Conservation (phyloP, 2,888 invertebrate species). For the Hybos culiciformis region DNA sequence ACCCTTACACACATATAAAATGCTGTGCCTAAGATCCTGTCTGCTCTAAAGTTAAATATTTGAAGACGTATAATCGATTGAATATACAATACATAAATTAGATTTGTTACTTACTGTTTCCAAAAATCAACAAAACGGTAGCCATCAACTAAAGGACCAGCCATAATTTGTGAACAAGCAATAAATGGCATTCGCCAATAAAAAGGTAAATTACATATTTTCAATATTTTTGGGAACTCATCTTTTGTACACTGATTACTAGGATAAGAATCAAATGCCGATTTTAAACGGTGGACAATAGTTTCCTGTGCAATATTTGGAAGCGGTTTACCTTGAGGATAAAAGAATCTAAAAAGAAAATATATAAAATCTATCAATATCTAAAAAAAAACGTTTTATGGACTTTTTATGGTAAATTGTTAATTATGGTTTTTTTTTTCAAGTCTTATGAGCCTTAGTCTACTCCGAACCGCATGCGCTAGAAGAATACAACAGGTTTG, state of each 20-base stretch:
- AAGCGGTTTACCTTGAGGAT: conserved; percentile 75
- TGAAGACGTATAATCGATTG: too few species aligned
- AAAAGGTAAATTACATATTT: conserved; percentile 82
- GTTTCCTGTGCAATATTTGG: conserved; percentile 60
- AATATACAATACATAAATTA: too few species aligned
- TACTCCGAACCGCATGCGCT: too few species aligned
- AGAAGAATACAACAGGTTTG: too few species aligned
- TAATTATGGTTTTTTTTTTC: too few species aligned
- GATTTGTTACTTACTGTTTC: conserved; percentile 87
- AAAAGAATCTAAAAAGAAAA: conserved; percentile 57
- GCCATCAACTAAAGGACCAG: conserved; percentile 58
- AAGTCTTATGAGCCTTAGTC: too few species aligned
- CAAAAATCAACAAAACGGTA: conserved; percentile 79
- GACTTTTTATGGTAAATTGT: too few species aligned
- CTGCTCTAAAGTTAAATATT: too few species aligned
- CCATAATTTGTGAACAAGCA: conserved; percentile 65
- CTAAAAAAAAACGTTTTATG: too few species aligned
- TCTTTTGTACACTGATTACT: conserved; percentile 54
- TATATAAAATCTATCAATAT: too few species aligned
- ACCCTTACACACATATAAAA: too few species aligned
- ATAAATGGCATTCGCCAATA: conserved; percentile 98
- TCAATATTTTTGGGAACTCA: conserved; percentile 52
- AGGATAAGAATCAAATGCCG: conserved; percentile 62
- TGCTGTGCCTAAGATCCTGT: too few species aligned
- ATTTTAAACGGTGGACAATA: conserved; percentile 59